Percentiles rank a stretch among this genome's conserved stretches.
Conservation (phyloP, 2,888 invertebrate species). For the Drosophila barbarae region DNA sequence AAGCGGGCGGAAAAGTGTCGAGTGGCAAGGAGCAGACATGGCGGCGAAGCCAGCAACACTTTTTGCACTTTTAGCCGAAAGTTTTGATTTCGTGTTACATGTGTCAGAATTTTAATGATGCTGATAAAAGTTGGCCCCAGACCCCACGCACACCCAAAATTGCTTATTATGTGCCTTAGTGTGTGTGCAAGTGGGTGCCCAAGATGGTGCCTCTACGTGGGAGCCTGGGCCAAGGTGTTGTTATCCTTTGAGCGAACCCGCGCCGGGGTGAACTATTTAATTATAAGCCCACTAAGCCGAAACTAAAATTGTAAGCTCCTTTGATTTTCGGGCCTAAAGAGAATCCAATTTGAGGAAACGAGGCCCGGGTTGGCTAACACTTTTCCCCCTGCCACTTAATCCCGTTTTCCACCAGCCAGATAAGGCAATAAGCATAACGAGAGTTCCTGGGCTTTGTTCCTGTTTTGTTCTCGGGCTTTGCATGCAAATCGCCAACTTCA, state of each 20-base stretch:
- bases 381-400: constrained; percentile 9
- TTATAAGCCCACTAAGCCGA: constrained; percentile 50
- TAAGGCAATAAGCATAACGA: constrained; percentile 29
- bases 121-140: constrained; percentile 69
- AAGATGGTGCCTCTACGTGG: constrained; percentile 5
- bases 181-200: constrained; percentile 28
- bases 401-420: constrained; percentile 20
- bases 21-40: constrained; percentile 25
- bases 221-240: constrained; percentile 25
- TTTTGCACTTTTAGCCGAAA: constrained; percentile 74
- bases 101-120: constrained; percentile 75
- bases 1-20: constrained; percentile 28
- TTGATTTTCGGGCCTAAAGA: constrained; percentile 27
- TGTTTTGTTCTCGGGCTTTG: constrained; percentile 27
- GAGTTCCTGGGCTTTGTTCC: constrained; percentile 18
- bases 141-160: constrained; percentile 46
- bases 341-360: constrained; percentile 32
- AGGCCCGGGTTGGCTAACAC: constrained; percentile 1
- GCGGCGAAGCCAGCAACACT: constrained; percentile 53
- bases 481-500: constrained; percentile 49
- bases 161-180: constrained; percentile 67
- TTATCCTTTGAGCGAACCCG: constrained; percentile 64
- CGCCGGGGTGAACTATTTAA: constrained; percentile 52
- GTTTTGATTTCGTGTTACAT: constrained; percentile 75
- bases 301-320: constrained; percentile 39